Conservation (phyloP, 2,797 vertebrate genomes). For the Cercopithecus mitis region DNA sequence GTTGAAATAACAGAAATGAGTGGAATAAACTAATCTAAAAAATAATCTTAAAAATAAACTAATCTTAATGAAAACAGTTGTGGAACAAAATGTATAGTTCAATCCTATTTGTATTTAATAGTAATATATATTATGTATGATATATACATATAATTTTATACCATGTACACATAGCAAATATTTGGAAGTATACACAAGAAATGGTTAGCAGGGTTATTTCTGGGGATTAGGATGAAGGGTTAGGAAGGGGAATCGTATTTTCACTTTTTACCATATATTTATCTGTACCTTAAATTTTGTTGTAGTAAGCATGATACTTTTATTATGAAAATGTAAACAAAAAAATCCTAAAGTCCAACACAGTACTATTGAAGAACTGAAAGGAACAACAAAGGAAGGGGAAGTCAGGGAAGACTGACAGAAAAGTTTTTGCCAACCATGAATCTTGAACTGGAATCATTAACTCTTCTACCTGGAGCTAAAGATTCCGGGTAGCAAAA, state of each 20-base stretch:
- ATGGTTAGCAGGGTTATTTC: not conserved
- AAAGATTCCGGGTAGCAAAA: not conserved
- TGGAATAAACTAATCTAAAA: not conserved
- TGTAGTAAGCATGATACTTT: not conserved
- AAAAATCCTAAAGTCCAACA: not conserved
- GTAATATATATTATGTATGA: not conserved
- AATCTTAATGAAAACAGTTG: not conserved
- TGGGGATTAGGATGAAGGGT: not conserved
- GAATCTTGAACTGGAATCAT: not conserved
- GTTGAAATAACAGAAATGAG: not conserved
- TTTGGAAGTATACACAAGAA: not conserved
- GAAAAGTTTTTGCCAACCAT: not conserved
- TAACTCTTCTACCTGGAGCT: not conserved
- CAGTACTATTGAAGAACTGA: not conserved
- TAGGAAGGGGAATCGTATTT: not conserved
- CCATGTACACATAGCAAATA: not conserved
- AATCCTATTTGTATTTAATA: conserved; percentile 15
- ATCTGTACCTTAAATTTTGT: not conserved
- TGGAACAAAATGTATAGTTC: not conserved
- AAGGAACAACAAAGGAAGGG: not conserved
- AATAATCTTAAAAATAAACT: not conserved
- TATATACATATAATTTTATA: not conserved
- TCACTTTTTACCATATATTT: not conserved
- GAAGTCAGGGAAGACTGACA: not conserved
- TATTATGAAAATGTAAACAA: not conserved